Base-by-base conservation (phyloP, 1,140 invertebrate species). In the Diabrotica undecimpunctata region DNA sequence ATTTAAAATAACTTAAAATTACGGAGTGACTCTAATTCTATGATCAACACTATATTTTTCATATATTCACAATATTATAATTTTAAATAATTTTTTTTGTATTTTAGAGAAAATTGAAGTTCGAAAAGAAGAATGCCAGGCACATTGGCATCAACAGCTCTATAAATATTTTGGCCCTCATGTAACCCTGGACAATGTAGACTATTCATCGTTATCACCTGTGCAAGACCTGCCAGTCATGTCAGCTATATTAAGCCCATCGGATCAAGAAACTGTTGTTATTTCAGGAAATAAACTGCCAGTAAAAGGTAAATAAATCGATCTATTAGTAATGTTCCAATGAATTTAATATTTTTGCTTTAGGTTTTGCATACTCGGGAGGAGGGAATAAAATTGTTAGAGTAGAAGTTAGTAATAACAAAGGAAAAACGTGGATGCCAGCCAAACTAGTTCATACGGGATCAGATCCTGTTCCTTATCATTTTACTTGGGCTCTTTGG, bases 351-450 rank as follows among this genome's bases (percentile, higher is more conserved):
- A 11, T 13, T 54, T 36, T 54, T 13, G 12, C 9, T 9, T 8
- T 54, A 54, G 54, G 54, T 54, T 54, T 14, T 12, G 54, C 54
- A 14, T 54, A 11, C 35, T 54, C 54, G 12, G 54, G 54, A 54
- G 54, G 54, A 8, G 54, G 54, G 8, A 5, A 10, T 12, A 54
- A 54, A 36, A 54, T 54, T 14, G 12, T 9, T 8, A 54, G 54
- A 54, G 54, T 54, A 7, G 54, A 54, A 13, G 54, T 54, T 14
- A 54, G 13, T 3, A 14, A 9, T 11, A 36, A 54, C 5, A 14
- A 0, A 14, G 54, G 54, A 14, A 54, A 54, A 54, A 54, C 54
- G 8, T 54, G 54, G 54, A 13, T 14, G 13, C 13, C 12, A 8
- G 54, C 54, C 35, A 14, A 13, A 54, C 9, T 54, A 14, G 12